Conservation (phyloP, 2,113 vertebrate genomes). For the Lontra canadensis region DNA sequence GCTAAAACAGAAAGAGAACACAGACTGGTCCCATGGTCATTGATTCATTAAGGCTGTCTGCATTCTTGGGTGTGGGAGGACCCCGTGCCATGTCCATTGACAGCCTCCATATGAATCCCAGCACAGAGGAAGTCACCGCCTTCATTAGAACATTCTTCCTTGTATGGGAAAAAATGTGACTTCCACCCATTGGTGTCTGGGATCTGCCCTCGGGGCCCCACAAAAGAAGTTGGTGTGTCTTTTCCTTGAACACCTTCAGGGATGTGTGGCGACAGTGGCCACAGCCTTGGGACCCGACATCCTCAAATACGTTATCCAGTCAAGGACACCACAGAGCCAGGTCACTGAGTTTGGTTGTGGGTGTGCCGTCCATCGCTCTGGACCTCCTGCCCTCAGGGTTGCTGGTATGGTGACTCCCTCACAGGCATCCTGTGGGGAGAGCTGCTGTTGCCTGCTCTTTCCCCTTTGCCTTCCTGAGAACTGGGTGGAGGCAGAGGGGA, state of each 20-base stretch:
- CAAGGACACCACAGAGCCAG: not conserved
- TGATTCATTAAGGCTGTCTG: not conserved
- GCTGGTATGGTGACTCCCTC: not conserved
- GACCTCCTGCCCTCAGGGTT: not conserved
- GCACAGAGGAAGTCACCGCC: not conserved
- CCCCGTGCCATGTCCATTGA: not conserved
- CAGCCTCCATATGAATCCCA: not conserved
- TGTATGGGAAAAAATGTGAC: not conserved
- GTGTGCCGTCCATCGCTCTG: not conserved
- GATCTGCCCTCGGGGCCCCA: not conserved
- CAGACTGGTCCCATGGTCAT: fast-evolving
- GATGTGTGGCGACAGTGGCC: not conserved
- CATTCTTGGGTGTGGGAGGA: not conserved
- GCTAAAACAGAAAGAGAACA: not conserved
- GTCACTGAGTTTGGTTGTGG: not conserved
- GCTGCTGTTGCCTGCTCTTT: not conserved
- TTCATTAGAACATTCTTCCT: not conserved
- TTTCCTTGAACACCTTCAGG: not conserved
- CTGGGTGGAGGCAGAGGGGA: not conserved
- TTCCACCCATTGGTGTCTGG: not conserved
- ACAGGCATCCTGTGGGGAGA: not conserved
- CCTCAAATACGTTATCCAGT: not conserved
- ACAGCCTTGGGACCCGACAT: not conserved
- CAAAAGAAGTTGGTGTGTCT: not conserved
- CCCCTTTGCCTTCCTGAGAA: not conserved